These are phyloP conservation scores for Lasioglossum baleicum DNA, from an alignment of 1,140 invertebrate species.

Conservation along the genomic window DNA sequence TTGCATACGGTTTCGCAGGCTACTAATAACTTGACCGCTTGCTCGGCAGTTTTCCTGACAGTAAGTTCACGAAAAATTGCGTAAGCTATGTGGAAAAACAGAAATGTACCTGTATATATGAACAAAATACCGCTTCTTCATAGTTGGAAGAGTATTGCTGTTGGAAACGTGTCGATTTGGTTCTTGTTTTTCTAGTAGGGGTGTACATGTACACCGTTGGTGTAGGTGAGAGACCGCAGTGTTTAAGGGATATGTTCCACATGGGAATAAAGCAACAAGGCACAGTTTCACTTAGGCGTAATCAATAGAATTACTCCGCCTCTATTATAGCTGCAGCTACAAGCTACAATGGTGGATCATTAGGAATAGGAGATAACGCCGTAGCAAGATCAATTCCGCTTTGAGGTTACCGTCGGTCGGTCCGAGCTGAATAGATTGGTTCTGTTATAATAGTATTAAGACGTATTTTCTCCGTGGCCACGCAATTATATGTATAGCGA, in stretches of 20 bases:
- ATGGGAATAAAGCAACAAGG: slow-evolving; percentile 14
- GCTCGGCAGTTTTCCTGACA: neutral
- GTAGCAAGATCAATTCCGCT: slow-evolving; percentile 64
- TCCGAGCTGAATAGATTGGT: slow-evolving; percentile 53
- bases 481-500: slow-evolving; percentile 34
- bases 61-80: neutral
- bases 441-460: slow-evolving; percentile 59
- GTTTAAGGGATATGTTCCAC: slow-evolving; percentile 23
- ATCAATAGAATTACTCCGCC: slow-evolving; percentile 61
- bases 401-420: slow-evolving; percentile 48
- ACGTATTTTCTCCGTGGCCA: slow-evolving; percentile 45
- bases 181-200: slow-evolving; percentile 1
- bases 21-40: too few relatives aligned
- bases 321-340: slow-evolving; percentile 54
- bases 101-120: too few relatives aligned
- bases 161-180: neutral
- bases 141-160: too few relatives aligned
- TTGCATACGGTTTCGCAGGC: too few relatives aligned
- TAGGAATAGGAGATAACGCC: slow-evolving; percentile 63
- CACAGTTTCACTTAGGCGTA: slow-evolving; percentile 55
- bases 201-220: neutral
- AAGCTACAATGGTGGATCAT: slow-evolving; percentile 63
- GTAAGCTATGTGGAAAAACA: too few relatives aligned
- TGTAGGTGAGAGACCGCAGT: slow-evolving; percentile 13
- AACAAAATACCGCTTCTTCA: too few relatives aligned